Conservation (phyloP, 2,113 vertebrate genomes). For the Eurystomus gularis region DNA sequence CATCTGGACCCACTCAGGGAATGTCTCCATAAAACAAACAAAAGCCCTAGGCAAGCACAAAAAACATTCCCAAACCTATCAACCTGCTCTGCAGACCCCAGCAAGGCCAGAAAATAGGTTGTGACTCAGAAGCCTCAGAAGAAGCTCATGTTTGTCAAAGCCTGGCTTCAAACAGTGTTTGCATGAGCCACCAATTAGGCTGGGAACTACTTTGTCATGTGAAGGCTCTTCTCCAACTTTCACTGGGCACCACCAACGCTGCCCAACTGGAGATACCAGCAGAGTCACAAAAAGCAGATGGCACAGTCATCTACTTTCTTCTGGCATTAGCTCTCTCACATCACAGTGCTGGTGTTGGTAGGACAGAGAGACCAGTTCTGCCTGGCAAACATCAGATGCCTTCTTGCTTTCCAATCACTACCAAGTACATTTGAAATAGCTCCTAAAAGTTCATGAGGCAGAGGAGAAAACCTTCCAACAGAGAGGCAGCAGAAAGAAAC, state of each 20-base stretch:
- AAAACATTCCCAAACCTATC: not conserved
- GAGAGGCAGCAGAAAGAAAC: not conserved
- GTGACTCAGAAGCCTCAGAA: not conserved
- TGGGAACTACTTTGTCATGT: not conserved
- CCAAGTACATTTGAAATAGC: not conserved
- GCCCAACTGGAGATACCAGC: not conserved
- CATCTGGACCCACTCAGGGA: conserved; percentile 26
- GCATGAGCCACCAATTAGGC: not conserved
- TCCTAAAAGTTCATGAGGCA: not conserved
- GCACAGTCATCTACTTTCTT: not conserved
- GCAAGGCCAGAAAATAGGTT: not conserved
- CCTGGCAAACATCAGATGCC: not conserved
- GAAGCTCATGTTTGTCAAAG: not conserved
- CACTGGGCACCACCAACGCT: not conserved
- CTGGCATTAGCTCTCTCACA: not conserved
- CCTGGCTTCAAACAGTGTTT: not conserved
- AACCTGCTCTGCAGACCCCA: not conserved
- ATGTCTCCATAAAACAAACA: not conserved
- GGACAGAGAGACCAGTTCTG: not conserved
- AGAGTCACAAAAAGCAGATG: conserved; percentile 15
- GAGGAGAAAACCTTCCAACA: not conserved
- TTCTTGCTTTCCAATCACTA: not conserved
- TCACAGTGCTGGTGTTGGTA: not conserved
- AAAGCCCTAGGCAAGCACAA: not conserved
- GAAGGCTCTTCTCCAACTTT: not conserved